Evolutionary conservation across 2,888 invertebrate species (phyloP).

Genomic region (Lamellibrachia satsuma): DNA sequence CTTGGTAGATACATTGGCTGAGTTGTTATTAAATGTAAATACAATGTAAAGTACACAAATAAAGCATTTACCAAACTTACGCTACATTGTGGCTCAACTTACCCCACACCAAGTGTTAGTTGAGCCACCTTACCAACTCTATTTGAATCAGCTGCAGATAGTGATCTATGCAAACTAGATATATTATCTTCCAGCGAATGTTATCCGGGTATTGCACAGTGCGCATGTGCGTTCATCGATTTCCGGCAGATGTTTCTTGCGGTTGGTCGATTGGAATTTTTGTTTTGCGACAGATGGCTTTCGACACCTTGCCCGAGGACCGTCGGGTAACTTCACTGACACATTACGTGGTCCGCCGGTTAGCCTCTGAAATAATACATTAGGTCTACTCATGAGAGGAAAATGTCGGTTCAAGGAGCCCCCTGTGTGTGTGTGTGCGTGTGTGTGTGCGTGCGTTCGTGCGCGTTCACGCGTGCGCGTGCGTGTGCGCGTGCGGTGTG

Average conservation of each 20-base stretch:
- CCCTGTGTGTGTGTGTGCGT: background rate
- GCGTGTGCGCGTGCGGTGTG: background rate
- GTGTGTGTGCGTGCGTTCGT: background rate
- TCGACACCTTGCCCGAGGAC: background rate
- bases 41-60: no score
- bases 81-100: no score
- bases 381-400: background rate
- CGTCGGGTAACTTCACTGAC: background rate
- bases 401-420: background rate
- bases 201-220: background rate
- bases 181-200: background rate
- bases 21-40: no score
- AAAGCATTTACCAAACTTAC: no score
- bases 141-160: background rate
- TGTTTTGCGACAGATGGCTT: background rate
- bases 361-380: background rate
- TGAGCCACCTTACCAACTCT: background rate
- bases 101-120: background rate
- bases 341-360: background rate
- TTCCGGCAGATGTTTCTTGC: constrained; percentile 11
- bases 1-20: no score
- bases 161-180: background rate
- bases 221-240: constrained; percentile 11
- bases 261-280: background rate
- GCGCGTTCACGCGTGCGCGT: background rate